Conservation (phyloP, 2,113 vertebrate genomes). For the Etia nguti region DNA sequence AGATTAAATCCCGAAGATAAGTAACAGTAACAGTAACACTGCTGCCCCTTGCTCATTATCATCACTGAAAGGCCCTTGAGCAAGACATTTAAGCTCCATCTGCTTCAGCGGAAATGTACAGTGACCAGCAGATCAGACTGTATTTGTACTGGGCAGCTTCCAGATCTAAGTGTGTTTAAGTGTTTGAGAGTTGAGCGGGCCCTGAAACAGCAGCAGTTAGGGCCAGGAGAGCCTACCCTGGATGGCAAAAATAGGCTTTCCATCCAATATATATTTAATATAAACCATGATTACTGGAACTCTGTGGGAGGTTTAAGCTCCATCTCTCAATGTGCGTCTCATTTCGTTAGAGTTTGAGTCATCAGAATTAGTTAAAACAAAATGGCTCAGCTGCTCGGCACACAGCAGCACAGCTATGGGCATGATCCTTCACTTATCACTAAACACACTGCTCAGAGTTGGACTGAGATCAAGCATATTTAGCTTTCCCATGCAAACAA, state of each 20-base stretch:
- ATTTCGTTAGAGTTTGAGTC: slow-evolving; percentile 17
- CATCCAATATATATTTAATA: neutral
- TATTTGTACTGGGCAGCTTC: neutral
- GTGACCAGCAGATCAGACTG: neutral
- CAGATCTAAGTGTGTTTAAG: neutral
- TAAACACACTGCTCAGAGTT: slow-evolving; percentile 13
- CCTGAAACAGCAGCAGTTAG: neutral
- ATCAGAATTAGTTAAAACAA: slow-evolving; percentile 37
- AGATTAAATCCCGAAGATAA: neutral
- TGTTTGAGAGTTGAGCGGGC: neutral
- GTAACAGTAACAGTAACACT: neutral
- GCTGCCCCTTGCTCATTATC: neutral
- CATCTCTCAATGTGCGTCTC: slow-evolving; percentile 12
- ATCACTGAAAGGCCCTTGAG: slow-evolving; percentile 11
- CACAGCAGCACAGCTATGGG: slow-evolving; percentile 4
- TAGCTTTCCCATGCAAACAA: slow-evolving; percentile 6
- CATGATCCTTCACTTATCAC: slow-evolving; percentile 44
- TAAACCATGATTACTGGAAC: slow-evolving; percentile 6
- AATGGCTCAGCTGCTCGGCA: slow-evolving; percentile 32
- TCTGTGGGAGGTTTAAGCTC: neutral
- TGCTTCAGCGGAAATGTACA: neutral
- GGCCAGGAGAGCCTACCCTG: neutral
- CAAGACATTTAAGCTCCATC: neutral
- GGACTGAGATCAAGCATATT: slow-evolving; percentile 37
- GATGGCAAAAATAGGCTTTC: neutral